Conservation (phyloP, 2,888 invertebrate species). For the Ormyrus pomaceus region DNA sequence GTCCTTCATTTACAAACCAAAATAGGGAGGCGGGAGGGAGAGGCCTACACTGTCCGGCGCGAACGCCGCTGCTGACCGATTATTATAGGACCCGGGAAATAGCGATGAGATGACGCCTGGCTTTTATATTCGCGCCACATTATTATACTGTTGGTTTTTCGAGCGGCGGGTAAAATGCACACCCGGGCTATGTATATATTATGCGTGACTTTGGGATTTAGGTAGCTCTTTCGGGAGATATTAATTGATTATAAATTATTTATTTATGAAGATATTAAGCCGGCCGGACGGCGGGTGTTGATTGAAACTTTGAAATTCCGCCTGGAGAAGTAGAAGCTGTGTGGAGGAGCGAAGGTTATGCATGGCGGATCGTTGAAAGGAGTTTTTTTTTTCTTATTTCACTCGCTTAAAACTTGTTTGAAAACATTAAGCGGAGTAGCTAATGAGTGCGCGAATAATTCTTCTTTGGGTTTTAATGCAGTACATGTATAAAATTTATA, state of each 20-base stretch:
- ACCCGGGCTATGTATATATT: background rate
- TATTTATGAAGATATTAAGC: slow-evolving; percentile 35
- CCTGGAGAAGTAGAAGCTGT: background rate
- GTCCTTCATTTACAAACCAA: slow-evolving; percentile 64
- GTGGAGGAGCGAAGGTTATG: background rate
- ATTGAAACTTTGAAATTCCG: slow-evolving; percentile 33
- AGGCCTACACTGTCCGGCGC: background rate
- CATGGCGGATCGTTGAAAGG: background rate
- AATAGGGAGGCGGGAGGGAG: slow-evolving; percentile 56
- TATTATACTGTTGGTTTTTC: slow-evolving; percentile 27
- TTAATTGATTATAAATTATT: slow-evolving; percentile 52
- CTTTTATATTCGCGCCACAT: slow-evolving; percentile 43
- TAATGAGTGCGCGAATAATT: background rate
- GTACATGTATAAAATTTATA: no score
- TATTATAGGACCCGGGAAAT: slow-evolving; percentile 62
- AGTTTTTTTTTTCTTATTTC: background rate
- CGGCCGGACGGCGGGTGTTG: slow-evolving; percentile 2
- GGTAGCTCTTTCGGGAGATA: slow-evolving; percentile 16
- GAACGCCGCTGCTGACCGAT: slow-evolving; percentile 53
- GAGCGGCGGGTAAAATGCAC: background rate
- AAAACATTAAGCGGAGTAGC: background rate
- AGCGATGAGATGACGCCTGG: slow-evolving; percentile 65
- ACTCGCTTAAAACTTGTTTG: background rate
- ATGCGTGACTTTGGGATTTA: background rate
- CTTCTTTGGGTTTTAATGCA: no score